A percentile compares a stretch with the other conserved stretches of the same genome.
Evolutionary conservation across 37 sponge, comb jelly and placozoan genomes (phyloP).

Genomic region (Theonella swinhoei): DNA sequence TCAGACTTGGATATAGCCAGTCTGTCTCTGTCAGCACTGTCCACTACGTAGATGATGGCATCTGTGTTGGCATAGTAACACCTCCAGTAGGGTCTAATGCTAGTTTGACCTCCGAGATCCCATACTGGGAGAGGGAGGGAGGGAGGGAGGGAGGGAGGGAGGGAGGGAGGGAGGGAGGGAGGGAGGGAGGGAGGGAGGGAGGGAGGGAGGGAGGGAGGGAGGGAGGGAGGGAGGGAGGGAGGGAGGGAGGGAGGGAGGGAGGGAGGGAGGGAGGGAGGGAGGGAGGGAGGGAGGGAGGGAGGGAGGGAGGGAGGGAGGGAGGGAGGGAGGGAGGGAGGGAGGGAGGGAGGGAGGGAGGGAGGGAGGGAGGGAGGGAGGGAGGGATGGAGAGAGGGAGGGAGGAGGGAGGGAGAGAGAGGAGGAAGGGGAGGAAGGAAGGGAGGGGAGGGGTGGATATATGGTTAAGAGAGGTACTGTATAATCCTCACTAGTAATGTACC

Average conservation of each 20-base stretch:
- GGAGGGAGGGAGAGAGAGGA: too few relatives aligned
- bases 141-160: slow-evolving; percentile 1
- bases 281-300: neutral
- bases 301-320: neutral
- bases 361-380: too few relatives aligned
- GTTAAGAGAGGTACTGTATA: too few relatives aligned
- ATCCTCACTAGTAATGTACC: slow-evolving; percentile 37
- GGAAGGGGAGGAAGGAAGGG: neutral
- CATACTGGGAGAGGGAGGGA: slow-evolving; percentile 69
- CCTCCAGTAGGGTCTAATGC: slow-evolving; percentile 75
- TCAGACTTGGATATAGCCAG: slow-evolving; percentile 95
- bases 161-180: neutral
- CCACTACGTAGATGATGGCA: slow-evolving; percentile 98
- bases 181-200: neutral
- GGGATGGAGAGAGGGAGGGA: too few relatives aligned
- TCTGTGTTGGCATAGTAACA: slow-evolving; percentile 99
- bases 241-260: neutral
- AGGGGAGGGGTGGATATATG: neutral
- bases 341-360: too few relatives aligned
- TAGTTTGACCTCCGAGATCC: slow-evolving; percentile 98
- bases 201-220: slow-evolving; percentile 10
- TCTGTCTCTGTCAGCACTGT: slow-evolving; percentile 94
- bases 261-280: neutral
- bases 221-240: slow-evolving; percentile 18
- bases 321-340: too few relatives aligned